These are phyloP conservation scores for Argyra leucocephala DNA, from an alignment of 2,888 invertebrate species.

Conservation along the genomic window DNA sequence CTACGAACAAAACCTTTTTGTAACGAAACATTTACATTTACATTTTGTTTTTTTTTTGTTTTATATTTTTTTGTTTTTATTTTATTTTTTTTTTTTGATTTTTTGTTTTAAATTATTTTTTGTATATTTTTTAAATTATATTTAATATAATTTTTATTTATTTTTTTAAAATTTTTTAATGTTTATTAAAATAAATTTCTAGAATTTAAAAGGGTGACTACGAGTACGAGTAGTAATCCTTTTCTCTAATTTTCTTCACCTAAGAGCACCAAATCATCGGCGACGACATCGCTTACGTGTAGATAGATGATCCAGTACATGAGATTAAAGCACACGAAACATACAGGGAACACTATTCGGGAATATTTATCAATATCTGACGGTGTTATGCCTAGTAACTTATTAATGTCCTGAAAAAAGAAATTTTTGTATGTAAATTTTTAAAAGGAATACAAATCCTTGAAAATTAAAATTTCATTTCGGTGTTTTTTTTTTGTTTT, in stretches of 20 bases:
- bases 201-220: not conserved
- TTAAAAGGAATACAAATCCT: conserved; percentile 6
- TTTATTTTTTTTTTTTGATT: not conserved
- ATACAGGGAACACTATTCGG: conserved; percentile 93
- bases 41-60: not conserved
- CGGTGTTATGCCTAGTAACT: conserved; percentile 83
- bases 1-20: not conserved
- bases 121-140: not conserved
- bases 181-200: not conserved
- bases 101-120: not conserved
- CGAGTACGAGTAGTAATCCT: conserved; percentile 9
- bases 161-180: not conserved
- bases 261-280: conserved; percentile 81
- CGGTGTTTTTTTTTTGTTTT: not conserved
- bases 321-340: conserved; percentile 96
- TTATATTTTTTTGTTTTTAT: not conserved
- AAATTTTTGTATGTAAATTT: conserved; percentile 10
- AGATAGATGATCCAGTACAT: conserved; percentile 97
- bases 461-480: not conserved
- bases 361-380: conserved; percentile 99
- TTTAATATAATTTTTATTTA: not conserved
- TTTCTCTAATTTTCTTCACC: conserved; percentile 57
- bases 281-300: conserved; percentile 91
- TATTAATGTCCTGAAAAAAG: conserved; percentile 65
- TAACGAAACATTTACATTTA: not conserved